These are phyloP conservation scores for Neolamprologus sp. DNA, from an alignment of 2,113 vertebrate genomes.

Conservation along the genomic window DNA sequence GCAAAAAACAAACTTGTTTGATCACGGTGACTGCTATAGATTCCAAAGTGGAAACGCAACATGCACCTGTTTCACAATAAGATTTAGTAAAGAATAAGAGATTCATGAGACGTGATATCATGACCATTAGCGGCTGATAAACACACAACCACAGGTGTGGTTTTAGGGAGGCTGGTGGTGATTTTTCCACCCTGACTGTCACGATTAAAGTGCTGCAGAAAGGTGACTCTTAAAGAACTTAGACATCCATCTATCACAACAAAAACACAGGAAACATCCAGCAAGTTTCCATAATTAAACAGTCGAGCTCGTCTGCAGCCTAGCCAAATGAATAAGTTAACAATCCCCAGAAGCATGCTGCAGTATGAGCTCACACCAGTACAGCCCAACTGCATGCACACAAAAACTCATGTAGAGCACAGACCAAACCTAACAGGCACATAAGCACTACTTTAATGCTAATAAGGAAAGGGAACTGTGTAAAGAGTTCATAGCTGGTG, in stretches of 20 bases:
- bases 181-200: background rate
- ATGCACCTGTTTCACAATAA: background rate
- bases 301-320: conserved; percentile 5
- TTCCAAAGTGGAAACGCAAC: background rate
- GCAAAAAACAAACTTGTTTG: background rate
- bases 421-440: background rate
- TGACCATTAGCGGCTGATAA: background rate
- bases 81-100: background rate
- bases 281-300: conserved; percentile 3
- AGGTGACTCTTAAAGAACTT: background rate
- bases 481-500: background rate
- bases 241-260: background rate
- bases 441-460: background rate
- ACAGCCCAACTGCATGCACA: background rate
- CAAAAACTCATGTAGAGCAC: background rate
- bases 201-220: background rate
- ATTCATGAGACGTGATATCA: background rate
- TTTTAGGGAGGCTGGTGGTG: background rate
- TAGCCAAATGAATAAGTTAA: conserved; percentile 18
- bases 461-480: background rate
- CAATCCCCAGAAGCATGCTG: background rate
- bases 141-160: background rate
- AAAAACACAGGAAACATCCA: background rate
- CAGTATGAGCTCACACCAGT: background rate
- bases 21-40: background rate